A percentile compares a stretch with the other conserved stretches of the same genome.
phyloP scores from a whole-genome alignment of 2,113 vertebrate genomes.

The Entomyzon cyanotis region DNA sequence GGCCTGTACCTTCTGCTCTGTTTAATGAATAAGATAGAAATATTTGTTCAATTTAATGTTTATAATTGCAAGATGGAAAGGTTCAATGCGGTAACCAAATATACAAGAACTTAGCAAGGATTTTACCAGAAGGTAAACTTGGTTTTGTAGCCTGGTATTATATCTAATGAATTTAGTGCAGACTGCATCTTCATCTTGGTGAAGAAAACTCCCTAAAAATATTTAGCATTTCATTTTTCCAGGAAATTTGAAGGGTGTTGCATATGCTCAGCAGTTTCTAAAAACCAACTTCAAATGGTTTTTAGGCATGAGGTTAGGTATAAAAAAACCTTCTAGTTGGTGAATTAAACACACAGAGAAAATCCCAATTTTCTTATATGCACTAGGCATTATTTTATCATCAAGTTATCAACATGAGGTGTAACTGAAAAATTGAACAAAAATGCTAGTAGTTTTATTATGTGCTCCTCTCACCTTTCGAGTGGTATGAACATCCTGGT shows the following conservation, averaged over 20 bases:
- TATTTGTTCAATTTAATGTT: neutral
- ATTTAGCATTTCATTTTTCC: neutral
- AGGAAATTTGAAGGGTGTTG: neutral
- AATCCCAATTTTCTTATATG: fast-evolving
- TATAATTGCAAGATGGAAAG: neutral
- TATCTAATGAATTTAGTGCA: neutral
- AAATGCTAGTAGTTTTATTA: neutral
- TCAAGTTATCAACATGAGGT: neutral
- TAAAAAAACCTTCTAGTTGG: neutral
- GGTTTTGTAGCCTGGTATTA: neutral
- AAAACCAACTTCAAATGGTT: neutral
- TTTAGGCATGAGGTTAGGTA: neutral
- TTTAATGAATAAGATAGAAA: neutral
- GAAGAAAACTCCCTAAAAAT: neutral
- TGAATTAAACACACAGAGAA: neutral
- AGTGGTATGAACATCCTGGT: neutral
- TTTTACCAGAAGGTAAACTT: neutral
- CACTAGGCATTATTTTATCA: neutral
- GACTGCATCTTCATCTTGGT: neutral
- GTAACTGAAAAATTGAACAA: neutral
- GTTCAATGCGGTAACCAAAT: neutral
- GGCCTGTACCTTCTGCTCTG: neutral
- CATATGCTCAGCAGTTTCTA: neutral
- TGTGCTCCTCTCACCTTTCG: neutral
- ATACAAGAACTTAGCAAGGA: neutral